Evolutionary conservation across 2,888 invertebrate species (phyloP), one percentile per base, ranked within the genome.

Genomic region (Seladonia tumulorum): DNA sequence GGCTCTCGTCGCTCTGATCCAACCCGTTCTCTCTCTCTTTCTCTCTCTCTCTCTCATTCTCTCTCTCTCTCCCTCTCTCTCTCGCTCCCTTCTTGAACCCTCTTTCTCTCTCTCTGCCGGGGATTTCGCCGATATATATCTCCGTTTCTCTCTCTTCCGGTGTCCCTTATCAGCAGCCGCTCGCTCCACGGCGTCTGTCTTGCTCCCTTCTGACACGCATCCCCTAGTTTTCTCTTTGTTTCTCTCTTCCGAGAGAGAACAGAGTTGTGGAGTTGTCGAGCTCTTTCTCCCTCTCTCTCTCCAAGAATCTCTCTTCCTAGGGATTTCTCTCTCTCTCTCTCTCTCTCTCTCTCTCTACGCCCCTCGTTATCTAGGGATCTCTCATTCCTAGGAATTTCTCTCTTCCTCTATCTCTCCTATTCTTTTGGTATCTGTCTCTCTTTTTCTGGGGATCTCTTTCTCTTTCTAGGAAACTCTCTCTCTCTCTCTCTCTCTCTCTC

Each of bases 101-200:
- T 66, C 63, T 66, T n/a, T n/a, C 63, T 66, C 63, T 66, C 35
- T 35, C 63, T 35, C 63, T 16, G 18, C 1, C 29, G 35, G 29
- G 29, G 63, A 60, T 60, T 60, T 60, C 14, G 25, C 60, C 60
- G 60, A 60, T 60, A 60, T 60, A 60, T 60, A 53, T 53, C 77
- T 76, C 53, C 45, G 25, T 84, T 63, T 79, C 68, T 14, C 25
- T 57, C 68, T 14, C 66, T 57, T 81, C 68, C 35, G n/a, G n/a
- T 83, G 75, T 75, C 77, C 72, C 86, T 81, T 83, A 87, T 82
- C 82, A 63, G 70, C 73, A 71, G 25, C 29, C 72, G 29, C 63
- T 70, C 49, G 7, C 39, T 68, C 72, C 76, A 66, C 66, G 66
- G 1, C 18, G 35, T 73, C 18, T 57, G 10, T 75, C 79, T 73